Base-by-base conservation (phyloP, 2,888 invertebrate species). In the Tribolium freemani region DNA sequence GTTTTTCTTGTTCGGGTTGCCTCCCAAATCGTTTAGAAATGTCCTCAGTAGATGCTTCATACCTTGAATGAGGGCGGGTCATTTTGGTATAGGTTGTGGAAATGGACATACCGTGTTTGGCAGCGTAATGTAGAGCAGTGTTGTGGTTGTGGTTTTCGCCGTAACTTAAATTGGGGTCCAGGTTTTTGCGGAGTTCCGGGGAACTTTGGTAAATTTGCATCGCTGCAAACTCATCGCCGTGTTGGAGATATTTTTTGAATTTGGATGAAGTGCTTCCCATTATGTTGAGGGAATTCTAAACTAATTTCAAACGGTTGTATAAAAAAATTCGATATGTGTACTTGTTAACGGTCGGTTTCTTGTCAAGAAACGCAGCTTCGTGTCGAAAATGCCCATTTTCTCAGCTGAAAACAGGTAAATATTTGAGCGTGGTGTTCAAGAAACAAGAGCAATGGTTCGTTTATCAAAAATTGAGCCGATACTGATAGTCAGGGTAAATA, bases 231-330 rank as follows among this genome's bases (percentile, higher is more conserved):
- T 92, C 92, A 83, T 92, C 92, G 30, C 92, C 92, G 86, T 91
- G 90, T 82, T 91, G 90, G 61, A 92, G 87, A 83, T 91, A 90
- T 80, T 91, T 92, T 78, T 91, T 90, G 83, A 92, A 91, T 84
- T 92, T 92, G 31, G 91, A 91, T 44, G 91, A 91, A 53, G 91
- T 88, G 83, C 90, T 92, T 75, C 92, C 92, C 92, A 92, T 92
- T 73, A 75, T 84, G 48, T 20, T 46, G n/a, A 11, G 45, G 64
- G 13, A 21, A 16, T 48, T 31, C 60, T 31, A 50, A 56, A 10
- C 67, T 69, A 69, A 54, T 61, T 60, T 44, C 30, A 64, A 64
- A 53, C 64, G 61, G 50, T 54, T 8, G 54, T 64, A 53, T 69
- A 69, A 76, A 75, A 78, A 75, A 76, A 60, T 76, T 76, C 80